Evolutionary conservation across 2,113 vertebrate species (phyloP).

Genomic region (Ariopsis seemanni): DNA sequence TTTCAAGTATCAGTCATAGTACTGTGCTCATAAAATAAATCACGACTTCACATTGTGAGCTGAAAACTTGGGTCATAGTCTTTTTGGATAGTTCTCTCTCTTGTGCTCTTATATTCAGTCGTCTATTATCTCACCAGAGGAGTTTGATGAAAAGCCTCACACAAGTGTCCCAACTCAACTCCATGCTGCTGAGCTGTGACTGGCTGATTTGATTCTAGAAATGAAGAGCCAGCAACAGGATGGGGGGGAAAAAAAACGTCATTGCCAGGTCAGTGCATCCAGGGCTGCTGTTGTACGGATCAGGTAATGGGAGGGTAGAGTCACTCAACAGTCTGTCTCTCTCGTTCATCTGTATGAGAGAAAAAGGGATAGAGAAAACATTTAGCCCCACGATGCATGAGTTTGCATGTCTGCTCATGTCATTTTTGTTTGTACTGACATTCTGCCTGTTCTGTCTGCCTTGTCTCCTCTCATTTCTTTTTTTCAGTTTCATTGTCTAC

Average conservation of each 20-base stretch:
- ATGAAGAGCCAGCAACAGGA: constrained; percentile 29
- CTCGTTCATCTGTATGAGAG: constrained; percentile 53
- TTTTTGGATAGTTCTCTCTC: constrained; percentile 21
- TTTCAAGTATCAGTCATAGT: constrained; percentile 26
- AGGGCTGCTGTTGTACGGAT: constrained; percentile 36
- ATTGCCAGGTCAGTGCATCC: constrained; percentile 15
- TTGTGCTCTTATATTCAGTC: constrained; percentile 30
- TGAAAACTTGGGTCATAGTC: not conserved
- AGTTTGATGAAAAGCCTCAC: constrained; percentile 34
- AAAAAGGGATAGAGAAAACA: constrained; percentile 9
- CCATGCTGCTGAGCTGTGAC: constrained; percentile 39
- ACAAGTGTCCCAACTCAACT: constrained; percentile 13
- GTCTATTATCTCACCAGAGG: not conserved
- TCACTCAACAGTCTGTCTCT: constrained; percentile 56
- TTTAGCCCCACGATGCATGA: constrained; percentile 2
- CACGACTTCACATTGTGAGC: constrained; percentile 33
- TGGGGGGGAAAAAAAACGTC: constrained; percentile 33
- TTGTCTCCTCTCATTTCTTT: constrained; percentile 9
- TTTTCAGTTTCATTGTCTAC: not conserved
- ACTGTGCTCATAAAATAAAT: constrained; percentile 36
- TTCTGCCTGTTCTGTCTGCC: constrained; percentile 24
- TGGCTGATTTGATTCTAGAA: constrained; percentile 31
- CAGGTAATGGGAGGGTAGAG: constrained; percentile 49
- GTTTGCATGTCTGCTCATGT: constrained; percentile 29
- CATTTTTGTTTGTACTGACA: constrained; percentile 31